A percentile compares a stretch with the other conserved stretches of the same genome.
Conservation (phyloP, 2,113 vertebrate species). For the Genyomyrus donnyi region DNA sequence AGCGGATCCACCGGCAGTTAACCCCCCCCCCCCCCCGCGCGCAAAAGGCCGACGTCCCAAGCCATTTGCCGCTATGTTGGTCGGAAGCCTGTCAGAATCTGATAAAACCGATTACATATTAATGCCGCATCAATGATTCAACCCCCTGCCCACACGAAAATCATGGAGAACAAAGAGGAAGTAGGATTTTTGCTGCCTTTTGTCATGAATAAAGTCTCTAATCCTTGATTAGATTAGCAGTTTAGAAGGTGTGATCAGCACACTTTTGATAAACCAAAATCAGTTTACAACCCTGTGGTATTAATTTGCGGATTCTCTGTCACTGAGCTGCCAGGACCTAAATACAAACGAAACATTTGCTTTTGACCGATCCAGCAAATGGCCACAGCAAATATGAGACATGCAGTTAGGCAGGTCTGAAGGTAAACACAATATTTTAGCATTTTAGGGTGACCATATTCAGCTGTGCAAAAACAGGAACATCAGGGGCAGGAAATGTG, state of each 20-base stretch:
- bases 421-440: neutral
- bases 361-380: neutral
- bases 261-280: neutral
- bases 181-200: neutral
- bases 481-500: neutral
- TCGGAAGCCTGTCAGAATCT: neutral
- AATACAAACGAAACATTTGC: neutral
- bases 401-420: neutral
- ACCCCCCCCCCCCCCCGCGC: too few relatives aligned
- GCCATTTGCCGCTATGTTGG: neutral
- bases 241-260: neutral
- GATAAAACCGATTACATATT: conserved; percentile 3
- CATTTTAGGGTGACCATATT: neutral
- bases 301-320: neutral
- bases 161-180: neutral
- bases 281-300: neutral
- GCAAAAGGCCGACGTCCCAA: neutral
- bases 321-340: neutral
- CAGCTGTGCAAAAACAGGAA: neutral
- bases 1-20: too few relatives aligned
- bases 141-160: neutral
- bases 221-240: neutral
- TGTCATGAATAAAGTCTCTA: neutral
- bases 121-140: neutral
- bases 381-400: neutral